phyloP scores from a whole-genome alignment of 2,113 vertebrate genomes.

The Falco punctatus region DNA sequence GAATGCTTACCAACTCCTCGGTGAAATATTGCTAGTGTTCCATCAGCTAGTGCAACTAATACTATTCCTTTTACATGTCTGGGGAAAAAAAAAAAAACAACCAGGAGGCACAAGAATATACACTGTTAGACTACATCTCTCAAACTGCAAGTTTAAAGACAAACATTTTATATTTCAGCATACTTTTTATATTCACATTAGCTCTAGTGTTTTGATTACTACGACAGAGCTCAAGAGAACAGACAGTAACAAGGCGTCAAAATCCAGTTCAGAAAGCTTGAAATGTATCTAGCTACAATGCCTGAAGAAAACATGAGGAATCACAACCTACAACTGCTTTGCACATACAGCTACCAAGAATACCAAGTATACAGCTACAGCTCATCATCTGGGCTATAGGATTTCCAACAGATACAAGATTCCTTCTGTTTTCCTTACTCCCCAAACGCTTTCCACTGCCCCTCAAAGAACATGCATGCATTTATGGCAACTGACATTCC shows the following conservation, averaged over 20 bases:
- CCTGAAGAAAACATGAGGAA: not conserved
- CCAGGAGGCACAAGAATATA: not conserved
- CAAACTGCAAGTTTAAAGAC: not conserved
- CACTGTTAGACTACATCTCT: not conserved
- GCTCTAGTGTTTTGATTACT: not conserved
- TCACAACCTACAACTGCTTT: not conserved
- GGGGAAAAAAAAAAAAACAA: slow-evolving; percentile 3
- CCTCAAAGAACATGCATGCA: not conserved
- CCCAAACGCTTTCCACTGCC: not conserved
- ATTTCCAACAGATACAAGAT: not conserved
- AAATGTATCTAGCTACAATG: not conserved
- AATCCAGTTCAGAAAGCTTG: not conserved
- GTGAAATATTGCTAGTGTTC: slow-evolving; percentile 95
- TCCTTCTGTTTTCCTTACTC: not conserved
- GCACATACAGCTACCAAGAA: not conserved
- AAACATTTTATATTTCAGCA: not conserved
- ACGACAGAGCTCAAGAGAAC: not conserved
- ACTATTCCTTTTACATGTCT: slow-evolving; percentile 98
- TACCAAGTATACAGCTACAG: not conserved
- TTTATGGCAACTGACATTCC: not conserved
- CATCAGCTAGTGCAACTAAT: slow-evolving; percentile 93
- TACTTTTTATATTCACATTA: not conserved
- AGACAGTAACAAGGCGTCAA: not conserved
- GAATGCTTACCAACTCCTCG: slow-evolving; percentile 88
- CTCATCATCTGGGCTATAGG: not conserved